Conservation (phyloP, 2,888 invertebrate genomes). For the Thera britannica region DNA sequence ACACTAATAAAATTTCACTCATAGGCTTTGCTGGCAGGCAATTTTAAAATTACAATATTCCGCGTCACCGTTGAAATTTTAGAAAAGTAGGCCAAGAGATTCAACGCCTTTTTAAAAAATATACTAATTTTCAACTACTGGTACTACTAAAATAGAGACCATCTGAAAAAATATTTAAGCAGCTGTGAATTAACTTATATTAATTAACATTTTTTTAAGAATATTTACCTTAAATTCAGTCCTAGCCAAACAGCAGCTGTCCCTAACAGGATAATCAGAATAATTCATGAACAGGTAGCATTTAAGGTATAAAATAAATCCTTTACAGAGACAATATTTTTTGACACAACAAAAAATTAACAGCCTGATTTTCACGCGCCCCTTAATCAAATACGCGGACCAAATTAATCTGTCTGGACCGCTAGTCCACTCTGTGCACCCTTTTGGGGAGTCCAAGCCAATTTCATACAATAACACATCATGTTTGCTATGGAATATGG, state of each 20-base stretch:
- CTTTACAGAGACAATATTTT: slow-evolving; percentile 32
- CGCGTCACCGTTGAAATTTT: background rate
- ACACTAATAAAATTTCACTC: slow-evolving; percentile 21
- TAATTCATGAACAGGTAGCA: slow-evolving; percentile 10
- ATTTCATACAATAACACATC: slow-evolving; percentile 76
- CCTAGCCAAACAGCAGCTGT: slow-evolving; percentile 10
- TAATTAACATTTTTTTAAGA: slow-evolving; percentile 1
- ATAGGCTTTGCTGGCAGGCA: slow-evolving; percentile 10
- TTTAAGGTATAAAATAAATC: slow-evolving; percentile 31
- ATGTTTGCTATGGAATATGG: slow-evolving; percentile 55
- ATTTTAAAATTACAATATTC: slow-evolving; percentile 6
- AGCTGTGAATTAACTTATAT: background rate
- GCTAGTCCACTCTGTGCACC: slow-evolving; percentile 43
- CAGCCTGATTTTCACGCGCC: slow-evolving; percentile 40
- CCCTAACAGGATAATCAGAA: slow-evolving; percentile 9
- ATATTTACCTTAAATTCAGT: background rate
- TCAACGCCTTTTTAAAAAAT: background rate
- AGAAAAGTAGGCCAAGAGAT: background rate
- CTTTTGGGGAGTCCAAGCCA: slow-evolving; percentile 56
- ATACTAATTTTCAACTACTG: background rate
- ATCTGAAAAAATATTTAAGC: background rate
- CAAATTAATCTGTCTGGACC: slow-evolving; percentile 65
- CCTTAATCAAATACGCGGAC: slow-evolving; percentile 56
- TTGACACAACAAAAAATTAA: slow-evolving; percentile 40
- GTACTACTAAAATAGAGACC: background rate